Evolutionary conservation across 35 echinoderm and acorn worm genomes (phyloP).

Genomic region (Ptychodera flava): DNA sequence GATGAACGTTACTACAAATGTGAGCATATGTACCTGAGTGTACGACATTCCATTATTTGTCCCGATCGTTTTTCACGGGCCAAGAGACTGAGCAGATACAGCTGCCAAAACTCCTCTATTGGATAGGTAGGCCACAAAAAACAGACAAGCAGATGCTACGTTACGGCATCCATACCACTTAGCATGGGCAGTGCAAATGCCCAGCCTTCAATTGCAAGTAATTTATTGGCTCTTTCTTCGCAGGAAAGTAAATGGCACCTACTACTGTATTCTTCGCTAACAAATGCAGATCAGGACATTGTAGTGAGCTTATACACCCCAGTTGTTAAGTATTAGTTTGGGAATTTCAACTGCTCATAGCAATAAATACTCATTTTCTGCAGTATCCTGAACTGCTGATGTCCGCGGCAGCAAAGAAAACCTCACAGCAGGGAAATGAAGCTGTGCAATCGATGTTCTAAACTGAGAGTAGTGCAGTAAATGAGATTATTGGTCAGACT

Average conservation of each 20-base stretch:
- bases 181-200: neutral
- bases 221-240: neutral
- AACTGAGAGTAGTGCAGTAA: neutral
- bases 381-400: neutral
- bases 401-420: neutral
- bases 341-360: neutral
- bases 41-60: too few species aligned
- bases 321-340: neutral
- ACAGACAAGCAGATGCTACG: too few species aligned
- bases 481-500: neutral
- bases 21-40: too few species aligned
- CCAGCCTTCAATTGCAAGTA: neutral
- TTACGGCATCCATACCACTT: too few species aligned
- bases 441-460: neutral
- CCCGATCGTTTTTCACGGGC: too few species aligned
- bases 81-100: too few species aligned
- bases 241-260: neutral
- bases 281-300: neutral
- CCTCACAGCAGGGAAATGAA: neutral
- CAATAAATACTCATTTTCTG: neutral
- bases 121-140: too few species aligned
- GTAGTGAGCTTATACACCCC: neutral
- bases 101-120: too few species aligned
- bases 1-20: too few species aligned
- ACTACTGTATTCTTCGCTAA: neutral